Conservation (phyloP, 2,113 vertebrate genomes). For the Salvelinus fontinalis region DNA sequence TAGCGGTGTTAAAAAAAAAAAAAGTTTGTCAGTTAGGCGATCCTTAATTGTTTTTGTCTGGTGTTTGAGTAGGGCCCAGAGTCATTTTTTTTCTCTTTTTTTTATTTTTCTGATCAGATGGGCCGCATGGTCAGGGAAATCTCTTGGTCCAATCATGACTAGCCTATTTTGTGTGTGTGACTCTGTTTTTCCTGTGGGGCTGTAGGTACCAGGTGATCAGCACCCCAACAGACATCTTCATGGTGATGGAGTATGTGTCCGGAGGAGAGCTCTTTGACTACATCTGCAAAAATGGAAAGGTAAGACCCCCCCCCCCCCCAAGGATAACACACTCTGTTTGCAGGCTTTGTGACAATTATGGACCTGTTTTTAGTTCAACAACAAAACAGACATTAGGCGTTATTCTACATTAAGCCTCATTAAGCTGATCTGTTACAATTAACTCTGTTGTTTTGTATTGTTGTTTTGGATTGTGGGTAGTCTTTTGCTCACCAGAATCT, state of each 20-base stretch:
- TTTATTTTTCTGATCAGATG: no score
- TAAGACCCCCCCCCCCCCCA: slow-evolving; percentile 61
- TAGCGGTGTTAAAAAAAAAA: background rate
- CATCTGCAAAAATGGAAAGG: slow-evolving; percentile 99
- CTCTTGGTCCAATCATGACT: no score
- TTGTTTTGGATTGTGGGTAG: background rate
- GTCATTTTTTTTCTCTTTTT: no score
- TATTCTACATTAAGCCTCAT: no score
- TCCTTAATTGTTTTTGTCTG: slow-evolving; percentile 1
- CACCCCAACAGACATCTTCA: slow-evolving; percentile 99
- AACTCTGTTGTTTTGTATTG: background rate
- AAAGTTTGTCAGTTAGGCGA: no score
- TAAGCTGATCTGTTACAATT: background rate
- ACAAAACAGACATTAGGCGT: no score
- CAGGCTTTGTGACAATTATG: background rate
- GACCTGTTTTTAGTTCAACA: no score
- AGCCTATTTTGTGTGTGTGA: background rate
- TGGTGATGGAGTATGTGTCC: slow-evolving; percentile 99
- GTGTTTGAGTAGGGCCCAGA: no score
- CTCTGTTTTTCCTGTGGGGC: slow-evolving; percentile 29
- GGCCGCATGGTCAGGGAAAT: no score
- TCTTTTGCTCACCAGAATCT: background rate
- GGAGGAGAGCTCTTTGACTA: slow-evolving; percentile 99
- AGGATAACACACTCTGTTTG: background rate
- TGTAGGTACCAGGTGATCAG: slow-evolving; percentile 97